Conservation (phyloP, 2,113 vertebrate species). For the Myanophis thanlyinensis region DNA sequence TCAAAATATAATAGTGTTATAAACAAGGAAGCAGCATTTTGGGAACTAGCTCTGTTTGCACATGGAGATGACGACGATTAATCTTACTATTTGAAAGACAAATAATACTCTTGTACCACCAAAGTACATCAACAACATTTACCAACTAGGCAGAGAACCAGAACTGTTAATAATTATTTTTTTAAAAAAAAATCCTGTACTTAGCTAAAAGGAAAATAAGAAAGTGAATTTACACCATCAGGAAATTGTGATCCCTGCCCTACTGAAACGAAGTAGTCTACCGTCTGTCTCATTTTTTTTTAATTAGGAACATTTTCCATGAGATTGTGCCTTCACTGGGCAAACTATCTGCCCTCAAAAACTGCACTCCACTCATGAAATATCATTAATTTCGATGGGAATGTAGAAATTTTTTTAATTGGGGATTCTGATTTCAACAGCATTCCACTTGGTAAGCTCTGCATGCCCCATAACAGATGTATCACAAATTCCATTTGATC, state of each 20-base stretch:
- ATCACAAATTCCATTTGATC: neutral
- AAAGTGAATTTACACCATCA: neutral
- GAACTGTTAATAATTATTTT: slow-evolving; percentile 14
- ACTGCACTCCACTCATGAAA: neutral
- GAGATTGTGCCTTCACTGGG: neutral
- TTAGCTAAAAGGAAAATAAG: neutral
- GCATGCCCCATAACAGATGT: neutral
- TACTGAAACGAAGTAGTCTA: neutral
- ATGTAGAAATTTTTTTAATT: neutral
- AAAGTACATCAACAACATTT: slow-evolving; percentile 44
- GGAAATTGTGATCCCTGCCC: neutral
- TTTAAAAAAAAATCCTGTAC: neutral
- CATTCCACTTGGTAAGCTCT: too few relatives aligned
- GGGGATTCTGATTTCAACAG: neutral
- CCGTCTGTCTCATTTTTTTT: neutral
- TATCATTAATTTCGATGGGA: neutral
- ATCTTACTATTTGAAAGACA: slow-evolving; percentile 17
- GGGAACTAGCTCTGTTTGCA: slow-evolving; percentile 8
- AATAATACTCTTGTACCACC: slow-evolving; percentile 35
- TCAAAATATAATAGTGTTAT: slow-evolving; percentile 10
- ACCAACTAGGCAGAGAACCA: slow-evolving; percentile 41
- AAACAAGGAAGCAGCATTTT: neutral
- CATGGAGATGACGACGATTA: neutral
- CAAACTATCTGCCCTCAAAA: neutral
- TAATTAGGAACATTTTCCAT: neutral